Percentiles rank a stretch among this genome's conserved stretches.
Conservation (phyloP, 2,113 vertebrate genomes). For the Alethe diademata region DNA sequence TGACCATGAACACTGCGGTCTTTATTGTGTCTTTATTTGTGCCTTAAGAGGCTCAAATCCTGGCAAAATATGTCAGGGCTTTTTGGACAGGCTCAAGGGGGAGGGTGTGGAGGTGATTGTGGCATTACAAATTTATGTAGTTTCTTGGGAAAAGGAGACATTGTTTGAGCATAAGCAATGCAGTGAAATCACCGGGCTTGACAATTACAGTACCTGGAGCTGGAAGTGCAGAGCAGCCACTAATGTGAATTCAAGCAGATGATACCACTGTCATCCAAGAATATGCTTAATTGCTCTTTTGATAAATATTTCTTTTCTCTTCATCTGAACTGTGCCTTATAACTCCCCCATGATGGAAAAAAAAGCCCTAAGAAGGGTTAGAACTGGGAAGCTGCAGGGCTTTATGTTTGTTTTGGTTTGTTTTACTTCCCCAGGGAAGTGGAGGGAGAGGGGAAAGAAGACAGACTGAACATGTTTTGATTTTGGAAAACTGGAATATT, state of each 20-base stretch:
- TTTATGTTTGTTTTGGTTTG: neutral
- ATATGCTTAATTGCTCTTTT: neutral
- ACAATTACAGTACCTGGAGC: neutral
- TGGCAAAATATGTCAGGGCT: neutral
- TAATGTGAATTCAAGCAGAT: neutral
- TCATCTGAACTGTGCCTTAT: neutral
- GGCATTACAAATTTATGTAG: neutral
- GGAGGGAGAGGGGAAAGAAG: neutral
- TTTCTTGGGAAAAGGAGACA: neutral
- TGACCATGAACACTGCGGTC: neutral
- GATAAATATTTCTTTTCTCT: neutral
- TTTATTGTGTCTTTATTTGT: neutral
- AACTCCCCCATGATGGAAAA: neutral
- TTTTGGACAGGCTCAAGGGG: rapidly evolving
- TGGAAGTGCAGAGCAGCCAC: neutral
- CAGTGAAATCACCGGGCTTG: neutral
- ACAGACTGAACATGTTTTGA: neutral
- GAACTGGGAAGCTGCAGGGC: neutral
- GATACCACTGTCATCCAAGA: neutral
- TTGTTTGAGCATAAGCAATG: neutral
- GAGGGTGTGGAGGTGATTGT: no score
- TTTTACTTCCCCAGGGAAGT: neutral
- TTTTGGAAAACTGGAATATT: neutral
- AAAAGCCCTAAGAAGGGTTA: neutral
- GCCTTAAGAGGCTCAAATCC: neutral